phyloP scores from a whole-genome alignment of 2,888 invertebrate species.

The Dasypolia templi region DNA sequence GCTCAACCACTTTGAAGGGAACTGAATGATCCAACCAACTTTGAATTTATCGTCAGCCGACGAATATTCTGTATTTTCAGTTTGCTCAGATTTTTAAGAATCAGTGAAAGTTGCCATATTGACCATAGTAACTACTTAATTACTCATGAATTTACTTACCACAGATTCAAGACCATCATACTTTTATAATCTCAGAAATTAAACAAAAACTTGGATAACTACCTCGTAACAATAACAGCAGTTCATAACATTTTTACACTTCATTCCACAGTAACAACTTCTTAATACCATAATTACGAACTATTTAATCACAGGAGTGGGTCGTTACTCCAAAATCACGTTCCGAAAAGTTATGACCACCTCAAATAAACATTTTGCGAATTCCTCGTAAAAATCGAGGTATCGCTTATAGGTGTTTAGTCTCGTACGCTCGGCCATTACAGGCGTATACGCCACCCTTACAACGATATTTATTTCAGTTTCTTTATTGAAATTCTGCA shows the following conservation, averaged over 20 bases:
- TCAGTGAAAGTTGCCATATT: background rate
- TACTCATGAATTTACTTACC: no score
- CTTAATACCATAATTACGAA: constrained; percentile 52
- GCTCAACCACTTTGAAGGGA: no score
- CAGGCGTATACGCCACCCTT: constrained; percentile 67
- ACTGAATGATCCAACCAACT: no score
- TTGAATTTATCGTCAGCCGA: no score
- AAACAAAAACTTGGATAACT: constrained; percentile 17
- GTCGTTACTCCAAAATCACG: constrained; percentile 71
- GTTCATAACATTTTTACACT: constrained; percentile 44
- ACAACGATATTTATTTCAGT: constrained; percentile 81
- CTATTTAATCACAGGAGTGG: constrained; percentile 66
- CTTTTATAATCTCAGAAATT: constrained; percentile 23
- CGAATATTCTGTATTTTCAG: background rate
- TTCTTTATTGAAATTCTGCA: constrained; percentile 88
- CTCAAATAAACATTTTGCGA: constrained; percentile 85
- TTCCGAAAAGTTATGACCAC: constrained; percentile 76
- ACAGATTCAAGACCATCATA: background rate
- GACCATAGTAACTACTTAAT: background rate
- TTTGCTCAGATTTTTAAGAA: background rate
- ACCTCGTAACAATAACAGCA: constrained; percentile 28
- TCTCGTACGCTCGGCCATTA: constrained; percentile 76
- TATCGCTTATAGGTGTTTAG: constrained; percentile 80
- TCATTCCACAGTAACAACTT: constrained; percentile 53
- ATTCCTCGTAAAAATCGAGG: constrained; percentile 85